phyloP scores from a whole-genome alignment of 2,888 invertebrate genomes.

The Conistra vaccinii region DNA sequence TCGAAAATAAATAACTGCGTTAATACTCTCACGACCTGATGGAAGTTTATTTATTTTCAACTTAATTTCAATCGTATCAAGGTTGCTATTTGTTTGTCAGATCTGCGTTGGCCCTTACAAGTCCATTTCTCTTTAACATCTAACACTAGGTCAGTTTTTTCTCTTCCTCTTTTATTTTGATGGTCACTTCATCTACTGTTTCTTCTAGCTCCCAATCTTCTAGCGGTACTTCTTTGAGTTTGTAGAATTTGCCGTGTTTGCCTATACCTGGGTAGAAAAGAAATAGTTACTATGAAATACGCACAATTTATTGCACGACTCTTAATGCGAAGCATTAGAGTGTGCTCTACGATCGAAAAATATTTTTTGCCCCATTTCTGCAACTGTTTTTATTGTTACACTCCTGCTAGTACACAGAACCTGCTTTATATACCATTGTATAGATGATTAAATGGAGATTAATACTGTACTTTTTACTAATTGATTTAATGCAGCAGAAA shows the following conservation, averaged over 20 bases:
- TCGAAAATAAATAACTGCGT: neutral
- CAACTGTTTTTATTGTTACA: too few relatives aligned
- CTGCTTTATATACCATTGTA: too few relatives aligned
- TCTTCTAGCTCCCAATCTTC: conserved; percentile 92
- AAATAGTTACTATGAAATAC: neutral
- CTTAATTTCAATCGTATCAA: neutral
- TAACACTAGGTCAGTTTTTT: conserved; percentile 22
- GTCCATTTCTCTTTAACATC: neutral
- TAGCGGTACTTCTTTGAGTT: conserved; percentile 90
- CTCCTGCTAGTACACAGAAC: too few relatives aligned
- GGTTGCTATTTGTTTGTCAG: conserved; percentile 2
- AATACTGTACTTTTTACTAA: too few relatives aligned
- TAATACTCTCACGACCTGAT: neutral
- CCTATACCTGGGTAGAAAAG: conserved; percentile 87
- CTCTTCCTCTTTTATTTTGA: conserved; percentile 57
- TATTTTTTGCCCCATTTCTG: too few relatives aligned
- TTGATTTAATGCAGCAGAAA: too few relatives aligned
- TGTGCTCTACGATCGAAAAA: too few relatives aligned
- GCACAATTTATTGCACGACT: too few relatives aligned
- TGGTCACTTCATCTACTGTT: conserved; percentile 74
- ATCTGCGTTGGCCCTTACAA: neutral
- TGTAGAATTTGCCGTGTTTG: conserved; percentile 92
- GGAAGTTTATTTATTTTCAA: neutral
- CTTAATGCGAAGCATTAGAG: too few relatives aligned
- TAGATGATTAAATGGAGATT: too few relatives aligned